Evolutionary conservation across 2,113 vertebrate species (phyloP), one percentile per base, ranked within the genome.

Genomic region (Anas platyrhynchos): DNA sequence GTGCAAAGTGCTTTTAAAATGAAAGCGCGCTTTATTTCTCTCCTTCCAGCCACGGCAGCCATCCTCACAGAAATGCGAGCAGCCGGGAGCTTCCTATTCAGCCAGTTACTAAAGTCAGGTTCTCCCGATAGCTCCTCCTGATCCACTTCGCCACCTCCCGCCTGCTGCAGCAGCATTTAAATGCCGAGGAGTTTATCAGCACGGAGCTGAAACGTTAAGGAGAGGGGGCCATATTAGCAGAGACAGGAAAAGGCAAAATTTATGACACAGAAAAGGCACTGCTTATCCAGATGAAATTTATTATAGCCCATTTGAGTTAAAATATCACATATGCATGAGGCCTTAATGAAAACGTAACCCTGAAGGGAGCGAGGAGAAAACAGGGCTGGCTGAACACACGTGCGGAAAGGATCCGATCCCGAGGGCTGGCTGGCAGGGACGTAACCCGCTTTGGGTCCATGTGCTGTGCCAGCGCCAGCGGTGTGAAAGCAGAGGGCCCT

Each of bases 231-330:
- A 0, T 26, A 91, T 82, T 79, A 91, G 36, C 1, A 48, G 32
- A 75, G 69, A 94, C 44, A 69, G 83, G 38, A 91, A 83, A 73
- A 88, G 83, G 83, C 66, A 91, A 58, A 79, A 90, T 93, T 95
- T 95, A 89, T 55, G 74, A 63, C 83, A 93, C 63, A 46, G 59
- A 91, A 92, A 94, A 96, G 41, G 83, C 55, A 46, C 83, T 66
- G 77, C 94, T 96, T 93, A 92, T 85, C 84, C 86, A 73, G 71
- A 67, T 44, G 16, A 93, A 89, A 96, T 96, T 94, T 93, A 93
- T 94, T 92, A 92, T 27, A 80, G 48, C 48, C 67, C 66, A 66
- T 91, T 92, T 92, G 77, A 92, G 77, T 91, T 92, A 93, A 95
- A 94, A 73, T 86, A 92, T 32, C 94, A 88, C 48, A 31, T 76